Percentiles rank a stretch among this genome's conserved stretches.
These are phyloP conservation scores for Schizopygopsis pylzovi DNA, from an alignment of 2,797 vertebrate genomes.

Conservation along the genomic window DNA sequence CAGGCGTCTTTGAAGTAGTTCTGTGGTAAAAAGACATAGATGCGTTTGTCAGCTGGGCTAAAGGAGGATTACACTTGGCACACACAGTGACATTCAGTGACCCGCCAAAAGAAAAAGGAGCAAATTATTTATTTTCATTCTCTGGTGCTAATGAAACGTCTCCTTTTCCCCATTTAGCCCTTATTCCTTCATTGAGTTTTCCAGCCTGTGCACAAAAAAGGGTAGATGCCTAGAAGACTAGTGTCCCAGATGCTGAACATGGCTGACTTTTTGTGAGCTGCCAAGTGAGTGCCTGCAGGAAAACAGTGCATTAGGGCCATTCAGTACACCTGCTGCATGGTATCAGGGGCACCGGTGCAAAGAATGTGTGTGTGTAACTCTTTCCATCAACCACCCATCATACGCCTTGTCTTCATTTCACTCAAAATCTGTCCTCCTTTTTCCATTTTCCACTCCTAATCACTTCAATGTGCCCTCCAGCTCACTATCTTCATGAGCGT, in stretches of 20 bases:
- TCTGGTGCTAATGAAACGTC: slow-evolving; percentile 1
- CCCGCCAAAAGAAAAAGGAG: neutral
- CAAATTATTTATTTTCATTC: slow-evolving; percentile 15
- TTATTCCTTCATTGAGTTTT: slow-evolving; percentile 5
- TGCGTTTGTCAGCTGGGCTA: slow-evolving; percentile 25
- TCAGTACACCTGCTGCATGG: slow-evolving; percentile 39
- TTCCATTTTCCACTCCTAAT: slow-evolving; percentile 28
- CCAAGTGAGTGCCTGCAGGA: slow-evolving; percentile 68
- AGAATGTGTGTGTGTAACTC: neutral
- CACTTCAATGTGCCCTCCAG: slow-evolving; percentile 7
- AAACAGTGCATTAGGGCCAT: slow-evolving; percentile 75
- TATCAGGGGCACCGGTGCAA: slow-evolving; percentile 49
- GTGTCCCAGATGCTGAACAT: slow-evolving; percentile 54
- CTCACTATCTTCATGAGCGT: slow-evolving; percentile 10
- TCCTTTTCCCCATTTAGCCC: neutral
- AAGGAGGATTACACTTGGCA: neutral
- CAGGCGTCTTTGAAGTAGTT: slow-evolving; percentile 98
- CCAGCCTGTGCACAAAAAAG: neutral
- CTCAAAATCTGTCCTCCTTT: slow-evolving; percentile 28
- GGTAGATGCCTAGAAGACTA: neutral
- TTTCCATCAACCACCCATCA: neutral
- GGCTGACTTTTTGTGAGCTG: slow-evolving; percentile 54
- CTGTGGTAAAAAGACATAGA: slow-evolving; percentile 73
- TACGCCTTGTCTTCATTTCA: neutral
- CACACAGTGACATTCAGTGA: slow-evolving; percentile 8